These are phyloP conservation scores for Standfussiana lucernea DNA, from an alignment of 2,888 invertebrate genomes.

Conservation along the genomic window DNA sequence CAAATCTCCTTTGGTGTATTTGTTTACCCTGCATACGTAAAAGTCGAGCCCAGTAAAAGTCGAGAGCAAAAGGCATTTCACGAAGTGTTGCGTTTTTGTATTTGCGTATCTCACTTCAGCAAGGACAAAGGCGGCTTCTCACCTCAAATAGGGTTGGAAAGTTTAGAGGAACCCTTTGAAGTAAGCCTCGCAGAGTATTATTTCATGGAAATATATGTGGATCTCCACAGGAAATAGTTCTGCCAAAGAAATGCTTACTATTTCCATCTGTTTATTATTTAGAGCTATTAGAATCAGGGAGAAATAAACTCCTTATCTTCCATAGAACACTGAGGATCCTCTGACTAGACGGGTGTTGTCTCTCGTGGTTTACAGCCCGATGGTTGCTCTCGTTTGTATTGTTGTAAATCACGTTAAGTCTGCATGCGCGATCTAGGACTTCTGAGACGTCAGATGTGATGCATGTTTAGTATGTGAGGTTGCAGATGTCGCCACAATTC, in stretches of 20 bases:
- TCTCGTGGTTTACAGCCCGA: neutral
- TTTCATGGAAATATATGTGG: neutral
- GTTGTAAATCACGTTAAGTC: too few species aligned
- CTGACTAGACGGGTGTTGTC: neutral
- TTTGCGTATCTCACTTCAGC: conserved; percentile 67
- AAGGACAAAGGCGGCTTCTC: conserved; percentile 60
- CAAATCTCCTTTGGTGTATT: conserved; percentile 55
- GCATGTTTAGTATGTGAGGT: neutral
- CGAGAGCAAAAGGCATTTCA: conserved; percentile 62
- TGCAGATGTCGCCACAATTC: neutral
- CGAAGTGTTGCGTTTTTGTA: conserved; percentile 69
- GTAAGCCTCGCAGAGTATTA: neutral
- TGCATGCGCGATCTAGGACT: neutral
- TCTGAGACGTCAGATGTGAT: neutral
- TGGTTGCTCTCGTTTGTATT: too few species aligned
- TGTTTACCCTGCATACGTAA: conserved; percentile 56
- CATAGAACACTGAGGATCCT: neutral
- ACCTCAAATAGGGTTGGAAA: conserved; percentile 57
- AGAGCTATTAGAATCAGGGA: neutral
- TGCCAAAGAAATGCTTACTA: neutral
- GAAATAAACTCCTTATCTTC: neutral
- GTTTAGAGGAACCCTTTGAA: conserved; percentile 9
- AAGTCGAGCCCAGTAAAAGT: conserved; percentile 58
- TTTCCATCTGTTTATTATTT: neutral
- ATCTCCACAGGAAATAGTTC: neutral